Conservation (phyloP, 2,113 vertebrate genomes). For the Mungos mungo region DNA sequence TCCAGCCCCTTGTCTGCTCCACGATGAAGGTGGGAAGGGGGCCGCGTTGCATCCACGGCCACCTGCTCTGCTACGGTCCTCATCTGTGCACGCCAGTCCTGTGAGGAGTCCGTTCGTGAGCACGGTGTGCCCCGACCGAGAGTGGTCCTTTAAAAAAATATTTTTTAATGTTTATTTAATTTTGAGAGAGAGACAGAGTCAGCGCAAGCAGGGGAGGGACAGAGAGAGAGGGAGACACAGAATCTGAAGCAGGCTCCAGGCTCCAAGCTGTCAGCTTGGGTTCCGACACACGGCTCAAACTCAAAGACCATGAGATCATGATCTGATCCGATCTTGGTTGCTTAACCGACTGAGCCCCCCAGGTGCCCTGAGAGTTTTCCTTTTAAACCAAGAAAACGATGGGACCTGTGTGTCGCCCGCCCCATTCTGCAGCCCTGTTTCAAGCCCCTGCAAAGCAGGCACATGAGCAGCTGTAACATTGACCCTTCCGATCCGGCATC, state of each 20-base stretch:
- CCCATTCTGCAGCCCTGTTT: background rate
- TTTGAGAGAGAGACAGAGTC: too few relatives aligned
- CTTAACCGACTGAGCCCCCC: too few relatives aligned
- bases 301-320: too few relatives aligned
- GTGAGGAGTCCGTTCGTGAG: background rate
- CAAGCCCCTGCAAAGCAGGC: background rate
- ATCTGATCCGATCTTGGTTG: too few relatives aligned
- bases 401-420: accelerated
- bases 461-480: background rate
- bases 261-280: too few relatives aligned
- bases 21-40: accelerated
- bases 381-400: background rate
- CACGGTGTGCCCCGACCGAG: background rate
- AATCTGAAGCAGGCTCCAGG: too few relatives aligned
- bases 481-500: background rate
- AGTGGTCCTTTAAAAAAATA: too few relatives aligned
- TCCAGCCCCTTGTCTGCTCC: background rate
- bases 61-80: background rate
- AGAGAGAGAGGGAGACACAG: too few relatives aligned
- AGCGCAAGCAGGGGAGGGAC: too few relatives aligned
- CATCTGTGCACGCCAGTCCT: background rate
- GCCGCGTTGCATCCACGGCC: accelerated
- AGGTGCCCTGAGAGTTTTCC: background rate
- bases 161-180: too few relatives aligned
- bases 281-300: too few relatives aligned